Conservation (phyloP, 2,797 vertebrate genomes). For the Artibeus jamaicensis region DNA sequence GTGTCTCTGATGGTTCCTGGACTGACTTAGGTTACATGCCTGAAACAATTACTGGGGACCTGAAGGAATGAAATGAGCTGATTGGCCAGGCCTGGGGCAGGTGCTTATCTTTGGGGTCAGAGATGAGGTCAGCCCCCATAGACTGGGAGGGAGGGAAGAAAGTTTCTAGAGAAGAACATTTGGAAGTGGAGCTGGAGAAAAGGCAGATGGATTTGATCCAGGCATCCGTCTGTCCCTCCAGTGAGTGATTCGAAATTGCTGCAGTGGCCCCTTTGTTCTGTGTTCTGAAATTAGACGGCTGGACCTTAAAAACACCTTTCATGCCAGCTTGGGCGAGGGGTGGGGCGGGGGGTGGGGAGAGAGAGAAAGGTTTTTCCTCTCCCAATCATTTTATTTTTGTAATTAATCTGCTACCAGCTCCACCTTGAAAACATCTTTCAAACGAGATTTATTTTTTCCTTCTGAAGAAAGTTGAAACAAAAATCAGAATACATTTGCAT, state of each 20-base stretch:
- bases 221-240: too few relatives aligned
- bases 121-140: neutral
- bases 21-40: neutral
- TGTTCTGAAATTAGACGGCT: neutral
- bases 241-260: neutral
- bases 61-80: neutral
- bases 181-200: neutral
- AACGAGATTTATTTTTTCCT: neutral
- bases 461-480: constrained; percentile 12
- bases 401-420: constrained; percentile 5
- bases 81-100: neutral
- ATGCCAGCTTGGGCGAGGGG: neutral
- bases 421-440: neutral
- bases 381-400: neutral
- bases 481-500: constrained; percentile 54
- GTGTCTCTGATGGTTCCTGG: neutral
- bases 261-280: neutral
- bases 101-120: neutral
- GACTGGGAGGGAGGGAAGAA: neutral
- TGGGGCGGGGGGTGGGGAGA: neutral
- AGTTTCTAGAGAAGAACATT: neutral
- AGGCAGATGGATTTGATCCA: accelerated
- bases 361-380: neutral
- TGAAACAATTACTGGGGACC: neutral
- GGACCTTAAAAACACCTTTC: neutral